These are phyloP conservation scores for Timandra comae DNA, from an alignment of 2,888 invertebrate species.

Conservation along the genomic window DNA sequence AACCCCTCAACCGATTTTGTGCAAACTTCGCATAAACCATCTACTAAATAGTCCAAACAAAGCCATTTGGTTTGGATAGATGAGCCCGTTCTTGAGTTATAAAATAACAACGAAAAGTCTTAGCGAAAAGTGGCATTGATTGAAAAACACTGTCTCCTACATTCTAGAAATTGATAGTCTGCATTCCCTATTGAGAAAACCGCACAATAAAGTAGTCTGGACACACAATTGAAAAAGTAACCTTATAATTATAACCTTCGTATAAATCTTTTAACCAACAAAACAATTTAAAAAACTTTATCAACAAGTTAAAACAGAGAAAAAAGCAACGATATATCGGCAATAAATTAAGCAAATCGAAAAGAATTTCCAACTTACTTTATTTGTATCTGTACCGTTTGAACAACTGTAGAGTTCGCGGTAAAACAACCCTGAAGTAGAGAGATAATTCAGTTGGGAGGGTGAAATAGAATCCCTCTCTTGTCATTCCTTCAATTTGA, in stretches of 20 bases:
- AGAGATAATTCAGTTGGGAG: conserved; percentile 17
- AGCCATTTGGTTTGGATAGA: too few species aligned
- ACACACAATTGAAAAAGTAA: too few species aligned
- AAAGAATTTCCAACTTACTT: conserved; percentile 8
- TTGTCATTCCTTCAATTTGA: conserved; percentile 17
- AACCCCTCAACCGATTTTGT: too few species aligned
- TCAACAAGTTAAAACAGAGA: neutral
- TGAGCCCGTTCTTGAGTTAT: too few species aligned
- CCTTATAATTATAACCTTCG: too few species aligned
- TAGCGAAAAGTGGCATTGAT: too few species aligned
- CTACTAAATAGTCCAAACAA: too few species aligned
- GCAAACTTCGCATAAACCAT: too few species aligned
- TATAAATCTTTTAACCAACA: neutral
- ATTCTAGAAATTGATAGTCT: too few species aligned
- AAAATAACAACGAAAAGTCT: too few species aligned
- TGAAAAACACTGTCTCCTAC: too few species aligned
- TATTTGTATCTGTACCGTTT: conserved; percentile 5
- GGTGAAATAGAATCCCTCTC: conserved; percentile 12
- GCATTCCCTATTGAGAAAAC: neutral
- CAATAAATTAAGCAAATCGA: neutral
- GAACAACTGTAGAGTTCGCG: conserved; percentile 13
- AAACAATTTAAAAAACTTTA: neutral
- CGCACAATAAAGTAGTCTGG: too few species aligned
- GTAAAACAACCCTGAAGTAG: conserved; percentile 4
- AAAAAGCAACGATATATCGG: neutral